Conservation (phyloP, 2,113 vertebrate species). For the Alligator sinensis region DNA sequence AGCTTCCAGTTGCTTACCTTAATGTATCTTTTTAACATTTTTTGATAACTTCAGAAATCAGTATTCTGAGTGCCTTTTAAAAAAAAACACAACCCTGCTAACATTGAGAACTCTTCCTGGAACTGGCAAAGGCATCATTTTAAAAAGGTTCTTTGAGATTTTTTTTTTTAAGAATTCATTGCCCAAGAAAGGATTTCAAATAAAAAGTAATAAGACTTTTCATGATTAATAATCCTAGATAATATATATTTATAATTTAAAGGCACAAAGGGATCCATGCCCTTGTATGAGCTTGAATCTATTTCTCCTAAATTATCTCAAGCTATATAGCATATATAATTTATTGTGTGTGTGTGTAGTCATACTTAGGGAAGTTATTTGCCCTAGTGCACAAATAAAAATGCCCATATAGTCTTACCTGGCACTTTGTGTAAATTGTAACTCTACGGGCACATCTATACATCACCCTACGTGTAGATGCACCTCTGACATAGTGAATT, state of each 20-base stretch:
- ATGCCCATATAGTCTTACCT: not conserved
- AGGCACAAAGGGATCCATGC: not conserved
- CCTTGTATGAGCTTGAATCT: not conserved
- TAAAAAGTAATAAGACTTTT: not conserved
- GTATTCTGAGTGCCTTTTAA: no score
- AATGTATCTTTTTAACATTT: no score
- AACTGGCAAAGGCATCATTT: not conserved
- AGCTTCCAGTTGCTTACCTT: no score
- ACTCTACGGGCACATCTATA: not conserved
- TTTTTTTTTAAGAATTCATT: not conserved
- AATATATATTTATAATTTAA: not conserved
- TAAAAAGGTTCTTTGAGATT: not conserved
- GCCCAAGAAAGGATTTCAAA: not conserved
- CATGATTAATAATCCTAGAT: not conserved
- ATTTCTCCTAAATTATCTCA: not conserved
- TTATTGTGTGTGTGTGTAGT: no score
- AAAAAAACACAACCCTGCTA: no score
- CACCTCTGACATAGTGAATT: no score
- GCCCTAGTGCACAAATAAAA: not conserved
- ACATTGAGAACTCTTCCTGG: no score
- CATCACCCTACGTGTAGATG: no score
- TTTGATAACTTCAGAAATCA: no score
- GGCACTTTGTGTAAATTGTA: not conserved
- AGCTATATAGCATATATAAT: no score
- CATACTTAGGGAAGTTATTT: no score